A percentile compares a stretch with the other conserved stretches of the same genome.
Conservation (phyloP, 2,888 invertebrate species). For the Acronicta leporina region DNA sequence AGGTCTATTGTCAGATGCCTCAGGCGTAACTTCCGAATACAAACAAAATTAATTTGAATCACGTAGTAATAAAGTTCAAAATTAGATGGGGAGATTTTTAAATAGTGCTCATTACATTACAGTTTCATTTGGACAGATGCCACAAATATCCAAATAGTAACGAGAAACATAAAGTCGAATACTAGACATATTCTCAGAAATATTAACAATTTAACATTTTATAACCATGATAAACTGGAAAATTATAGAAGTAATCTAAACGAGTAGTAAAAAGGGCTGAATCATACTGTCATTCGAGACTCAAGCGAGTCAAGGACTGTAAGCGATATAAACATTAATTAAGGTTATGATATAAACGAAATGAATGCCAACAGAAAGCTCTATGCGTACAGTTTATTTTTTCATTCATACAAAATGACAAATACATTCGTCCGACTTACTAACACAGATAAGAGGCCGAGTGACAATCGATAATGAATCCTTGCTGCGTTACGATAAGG, state of each 20-base stretch:
- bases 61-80: constrained; percentile 37
- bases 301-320: constrained; percentile 66
- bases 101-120: constrained; percentile 35
- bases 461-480: constrained; percentile 49
- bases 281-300: constrained; percentile 70
- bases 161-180: constrained; percentile 48
- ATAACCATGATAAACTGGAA: constrained; percentile 38
- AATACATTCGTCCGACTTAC: constrained; percentile 85
- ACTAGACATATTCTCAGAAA: constrained; percentile 54
- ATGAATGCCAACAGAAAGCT: constrained; percentile 83
- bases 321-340: constrained; percentile 83
- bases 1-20: constrained; percentile 39
- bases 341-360: constrained; percentile 84
- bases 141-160: constrained; percentile 54
- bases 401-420: constrained; percentile 87
- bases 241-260: constrained; percentile 44
- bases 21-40: constrained; percentile 1
- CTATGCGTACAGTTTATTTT: constrained; percentile 82
- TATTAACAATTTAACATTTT: constrained; percentile 21
- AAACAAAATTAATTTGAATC: constrained; percentile 33
- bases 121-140: constrained; percentile 61
- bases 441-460: constrained; percentile 78
- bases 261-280: constrained; percentile 66
- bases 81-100: constrained; percentile 23
- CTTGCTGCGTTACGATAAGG: constrained; percentile 42